Evolutionary conservation across 1,140 invertebrate genomes (phyloP), one percentile per base, ranked within the genome.

Genomic region (Drosophila pectinifera): DNA sequence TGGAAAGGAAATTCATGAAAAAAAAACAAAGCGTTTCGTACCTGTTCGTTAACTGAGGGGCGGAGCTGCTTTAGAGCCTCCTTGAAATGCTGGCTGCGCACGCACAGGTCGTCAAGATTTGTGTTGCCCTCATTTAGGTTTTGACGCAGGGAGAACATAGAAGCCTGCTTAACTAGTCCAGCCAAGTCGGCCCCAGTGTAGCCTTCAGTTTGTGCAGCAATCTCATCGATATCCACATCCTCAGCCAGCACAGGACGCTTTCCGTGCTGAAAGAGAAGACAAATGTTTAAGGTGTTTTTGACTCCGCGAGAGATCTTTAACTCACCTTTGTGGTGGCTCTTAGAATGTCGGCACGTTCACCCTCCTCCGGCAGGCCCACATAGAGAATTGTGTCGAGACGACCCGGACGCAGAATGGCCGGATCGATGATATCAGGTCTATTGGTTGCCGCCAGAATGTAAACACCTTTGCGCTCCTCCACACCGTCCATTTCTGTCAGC

Each of bases 401-500:
- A 14, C 98, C 98, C 0, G 98, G 98, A 92, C 99, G 94, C 51
- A 99, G 92, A 51, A 99, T 96, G 1, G 99, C 99, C 4, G 98
- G 96, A 94, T 99, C 99, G 65, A 99, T 96, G 7, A 99, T 99
- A 88, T 99, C 98, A 48, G 98, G 98, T 79, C 98, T 94, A 94
- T 99, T 99, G 28, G 97, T 99, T 0, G 98, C 98, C 4, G 97
- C 99, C 93, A 99, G 95, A 5, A 99, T 94, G 92, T 97, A 99
- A 4, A 99, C 98, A 10, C 96, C 96, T 81, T 97, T 95, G 48
- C 98, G 94, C 31, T 95, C 95, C 92, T 98, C 97, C 14, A 99
- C 94, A 6, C 99, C 99, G 92, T 99, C 98, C 98, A 99, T 99
- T 94, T 99, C 99, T 0, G 98, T 99, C 20, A 99, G 93, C 84